These are phyloP conservation scores for Phylloscopus whistleri DNA, from an alignment of 2,113 vertebrate species.

Conservation along the genomic window DNA sequence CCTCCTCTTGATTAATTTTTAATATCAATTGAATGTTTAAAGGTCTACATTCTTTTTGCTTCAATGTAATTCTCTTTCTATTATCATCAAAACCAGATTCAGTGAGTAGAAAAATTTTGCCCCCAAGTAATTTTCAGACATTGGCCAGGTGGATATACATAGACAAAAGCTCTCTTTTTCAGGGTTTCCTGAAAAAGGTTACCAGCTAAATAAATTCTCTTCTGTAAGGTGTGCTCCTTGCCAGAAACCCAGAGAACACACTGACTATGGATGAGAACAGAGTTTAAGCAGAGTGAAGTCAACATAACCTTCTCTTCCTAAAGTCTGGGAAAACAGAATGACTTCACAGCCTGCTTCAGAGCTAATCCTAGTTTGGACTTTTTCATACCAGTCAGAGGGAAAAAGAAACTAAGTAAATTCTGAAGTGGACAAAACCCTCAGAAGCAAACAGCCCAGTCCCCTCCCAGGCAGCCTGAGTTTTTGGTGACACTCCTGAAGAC, in stretches of 20 bases:
- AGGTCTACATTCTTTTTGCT: background rate
- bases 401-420: constrained; percentile 6
- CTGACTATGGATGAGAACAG: background rate
- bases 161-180: background rate
- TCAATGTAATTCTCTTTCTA: background rate
- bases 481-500: background rate
- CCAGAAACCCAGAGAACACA: background rate
- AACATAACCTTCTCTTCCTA: background rate
- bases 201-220: background rate
- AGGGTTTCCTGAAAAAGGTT: background rate
- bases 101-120: background rate
- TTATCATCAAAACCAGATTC: background rate
- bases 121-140: background rate
- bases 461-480: background rate
- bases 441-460: background rate
- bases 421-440: background rate
- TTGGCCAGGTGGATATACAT: background rate
- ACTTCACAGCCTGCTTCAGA: background rate
- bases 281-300: background rate
- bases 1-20: background rate
- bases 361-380: background rate
- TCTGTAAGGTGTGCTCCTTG: background rate
- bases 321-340: background rate
- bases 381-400: background rate
- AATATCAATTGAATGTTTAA: background rate